Evolutionary conservation across 2,888 invertebrate genomes (phyloP), one percentile per base, ranked within the genome.

Genomic region (Hirtodrosophila trivittata): DNA sequence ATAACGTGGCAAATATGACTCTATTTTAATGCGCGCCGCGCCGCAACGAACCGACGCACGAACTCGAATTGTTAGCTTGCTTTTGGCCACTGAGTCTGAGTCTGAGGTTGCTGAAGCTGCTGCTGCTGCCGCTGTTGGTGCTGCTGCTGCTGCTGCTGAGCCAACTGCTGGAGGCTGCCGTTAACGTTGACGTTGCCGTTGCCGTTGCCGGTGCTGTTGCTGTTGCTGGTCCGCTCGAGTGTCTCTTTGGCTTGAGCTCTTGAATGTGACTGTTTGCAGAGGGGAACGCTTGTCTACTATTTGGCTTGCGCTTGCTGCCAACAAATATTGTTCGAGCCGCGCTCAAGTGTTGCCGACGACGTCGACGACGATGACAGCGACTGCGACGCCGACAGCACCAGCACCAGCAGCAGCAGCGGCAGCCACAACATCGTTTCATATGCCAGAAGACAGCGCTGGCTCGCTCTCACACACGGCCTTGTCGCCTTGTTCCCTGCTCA

Each of bases 201-300:
- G 63, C 18, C 30, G 65, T 55, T 45, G 76, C 38, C 47, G 72
- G 51, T 42, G 57, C 54, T 58, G 63, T 38, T 54, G 74, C 56
- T 51, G 69, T 66, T 76, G 63, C 85, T 85, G 89, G 86, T 89
- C 90, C 90, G 90, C 88, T 90, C 89, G 90, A 90, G 90, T 89
- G 89, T 78, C 89, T 89, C 90, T 89, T 88, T 89, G 86, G 90
- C 90, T 89, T 89, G 89, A 89, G 90, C 89, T 89, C 89, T 89
- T 90, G 88, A 89, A 91, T 90, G 89, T 90, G 91, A 91, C 91
- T 91, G 91, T 91, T 91, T 91, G 90, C 91, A 91, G 91, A 91
- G 91, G 91, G 91, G 91, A 90, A 91, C 89, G 88, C 88, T 88
- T 90, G 89, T 90, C 90, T 90, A 90, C 91, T 91, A 91, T 91